Evolutionary conservation across 2,797 vertebrate species (phyloP), one percentile per base, ranked within the genome.

Genomic region (Chelonia mydas): DNA sequence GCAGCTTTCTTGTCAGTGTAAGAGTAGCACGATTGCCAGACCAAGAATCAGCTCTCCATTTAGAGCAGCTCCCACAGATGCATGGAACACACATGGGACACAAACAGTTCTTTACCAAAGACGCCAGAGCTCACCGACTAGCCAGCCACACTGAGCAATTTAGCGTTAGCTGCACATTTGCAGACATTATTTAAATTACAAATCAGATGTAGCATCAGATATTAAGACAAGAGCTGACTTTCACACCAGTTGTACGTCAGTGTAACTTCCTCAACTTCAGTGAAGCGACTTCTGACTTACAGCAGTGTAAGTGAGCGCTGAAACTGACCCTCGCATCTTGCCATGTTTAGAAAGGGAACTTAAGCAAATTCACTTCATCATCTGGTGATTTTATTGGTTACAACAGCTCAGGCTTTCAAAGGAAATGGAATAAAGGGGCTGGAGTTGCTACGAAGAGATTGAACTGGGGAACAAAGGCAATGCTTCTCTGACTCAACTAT

Each of bases 191-290:
- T 84, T 88, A 50, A 61, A 33, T 53, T 82, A 87, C 49, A 87
- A 88, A 87, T 33, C 45, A 93, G 50, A 47, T 84, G 65, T 79
- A 92, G 4, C 21, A 68, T 6, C 83, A 93, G 51, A 85, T 3
- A 86, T 50, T 41, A 50, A 83, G 92, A 76, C 59, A 91, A 84
- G 2, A 65, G 84, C 16, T 83, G 9, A 61, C 68, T 55, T 50
- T 33, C 72, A 81, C 0, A 0, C 2, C 77, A 3, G 15, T 81
- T 3, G 27, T 88, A 17, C n/a, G n/a, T 77, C 27, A 0, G 0
- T 28, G 33, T 47, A 89, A 37, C 65, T 68, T 68, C n/a, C 37
- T 87, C 53, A 76, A 86, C 45, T 86, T 86, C 17, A 68, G 9
- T 37, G 31, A 27, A 86, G 55, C n/a, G 92, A 28, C 31, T 91